A percentile compares a stretch with the other conserved stretches of the same genome.
These are phyloP conservation scores for Melanostoma mellinum DNA, from an alignment of 2,888 invertebrate genomes.

Conservation along the genomic window DNA sequence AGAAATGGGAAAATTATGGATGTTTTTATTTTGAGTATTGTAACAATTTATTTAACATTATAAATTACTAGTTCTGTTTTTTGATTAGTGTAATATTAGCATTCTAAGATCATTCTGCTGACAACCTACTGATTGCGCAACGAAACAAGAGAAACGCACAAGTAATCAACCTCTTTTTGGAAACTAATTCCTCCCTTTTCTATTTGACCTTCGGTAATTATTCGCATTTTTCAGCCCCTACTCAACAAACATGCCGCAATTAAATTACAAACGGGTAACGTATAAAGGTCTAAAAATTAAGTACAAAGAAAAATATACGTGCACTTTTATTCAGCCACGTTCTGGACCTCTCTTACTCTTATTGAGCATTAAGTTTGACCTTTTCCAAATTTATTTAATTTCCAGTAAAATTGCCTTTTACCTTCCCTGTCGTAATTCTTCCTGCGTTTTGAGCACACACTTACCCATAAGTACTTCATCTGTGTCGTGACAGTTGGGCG, in stretches of 20 bases:
- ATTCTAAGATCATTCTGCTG: too few relatives aligned
- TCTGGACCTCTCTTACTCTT: neutral
- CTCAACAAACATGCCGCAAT: slow-evolving; percentile 1
- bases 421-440: slow-evolving; percentile 38
- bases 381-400: slow-evolving; percentile 45
- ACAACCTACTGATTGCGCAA: too few relatives aligned
- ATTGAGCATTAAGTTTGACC: slow-evolving; percentile 34
- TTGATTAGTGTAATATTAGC: too few relatives aligned
- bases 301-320: slow-evolving; percentile 7
- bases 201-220: slow-evolving; percentile 35
- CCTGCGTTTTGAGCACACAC: neutral
- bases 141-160: neutral
- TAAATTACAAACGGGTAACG: neutral
- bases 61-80: too few relatives aligned
- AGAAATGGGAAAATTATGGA: too few relatives aligned
- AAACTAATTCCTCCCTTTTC: neutral
- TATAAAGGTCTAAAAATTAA: neutral
- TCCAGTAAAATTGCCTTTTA: slow-evolving; percentile 8
- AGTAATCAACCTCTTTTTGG: neutral
- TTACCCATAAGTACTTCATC: neutral
- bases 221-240: slow-evolving; percentile 10
- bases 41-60: too few relatives aligned
- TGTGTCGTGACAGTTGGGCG: slow-evolving; percentile 48
- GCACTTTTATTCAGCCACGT: slow-evolving; percentile 45
- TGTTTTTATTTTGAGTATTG: too few relatives aligned